These are phyloP conservation scores for Actinernus sp. DNA, from an alignment of 92 coral and sea anemone species.

Conservation along the genomic window DNA sequence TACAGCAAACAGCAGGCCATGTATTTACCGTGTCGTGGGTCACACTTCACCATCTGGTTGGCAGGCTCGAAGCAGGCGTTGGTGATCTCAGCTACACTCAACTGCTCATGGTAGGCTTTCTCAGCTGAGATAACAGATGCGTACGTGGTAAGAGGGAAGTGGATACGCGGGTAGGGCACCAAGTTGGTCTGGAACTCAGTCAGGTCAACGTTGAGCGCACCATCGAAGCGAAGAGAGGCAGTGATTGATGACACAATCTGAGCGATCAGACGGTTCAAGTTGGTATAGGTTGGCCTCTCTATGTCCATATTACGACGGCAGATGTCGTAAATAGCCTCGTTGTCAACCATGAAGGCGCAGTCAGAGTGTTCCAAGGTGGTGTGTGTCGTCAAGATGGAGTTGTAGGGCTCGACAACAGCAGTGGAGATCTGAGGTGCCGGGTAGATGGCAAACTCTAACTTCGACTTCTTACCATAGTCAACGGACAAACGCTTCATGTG, in stretches of 20 bases:
- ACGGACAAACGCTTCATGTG: constrained; percentile 83
- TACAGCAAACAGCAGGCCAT: constrained; percentile 78
- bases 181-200: constrained; percentile 90
- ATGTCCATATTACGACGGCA: constrained; percentile 88
- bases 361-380: constrained; percentile 84
- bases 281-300: constrained; percentile 93
- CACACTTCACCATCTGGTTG: constrained; percentile 86
- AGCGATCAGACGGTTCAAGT: constrained; percentile 93
- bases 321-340: constrained; percentile 83
- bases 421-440: constrained; percentile 97
- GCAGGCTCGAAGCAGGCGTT: constrained; percentile 86
- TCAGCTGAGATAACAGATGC: constrained; percentile 92
- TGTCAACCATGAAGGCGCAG: constrained; percentile 84
- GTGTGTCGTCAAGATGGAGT: constrained; percentile 79
- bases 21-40: constrained; percentile 74
- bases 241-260: constrained; percentile 87
- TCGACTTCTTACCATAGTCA: constrained; percentile 92
- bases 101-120: constrained; percentile 90
- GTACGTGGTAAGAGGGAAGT: constrained; percentile 83
- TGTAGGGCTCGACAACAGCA: constrained; percentile 87
- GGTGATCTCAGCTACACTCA: constrained; percentile 84
- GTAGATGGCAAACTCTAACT: constrained; percentile 88
- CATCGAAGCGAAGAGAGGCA: constrained; percentile 85
- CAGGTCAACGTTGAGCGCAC: constrained; percentile 78
- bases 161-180: constrained; percentile 90